These are phyloP conservation scores for Sitobion miscanthi DNA, from an alignment of 1,140 invertebrate genomes.

Conservation along the genomic window DNA sequence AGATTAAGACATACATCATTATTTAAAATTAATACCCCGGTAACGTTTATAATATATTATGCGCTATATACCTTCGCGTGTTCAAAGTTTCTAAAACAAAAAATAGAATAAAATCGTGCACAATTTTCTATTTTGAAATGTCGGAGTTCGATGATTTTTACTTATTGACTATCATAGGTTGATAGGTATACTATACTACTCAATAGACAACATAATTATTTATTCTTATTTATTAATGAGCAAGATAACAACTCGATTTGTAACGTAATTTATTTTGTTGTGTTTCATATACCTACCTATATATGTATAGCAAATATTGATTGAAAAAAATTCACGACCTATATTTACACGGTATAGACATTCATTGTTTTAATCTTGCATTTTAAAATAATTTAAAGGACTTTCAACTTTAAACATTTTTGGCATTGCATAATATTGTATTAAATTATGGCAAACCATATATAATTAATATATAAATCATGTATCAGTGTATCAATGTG, in stretches of 20 bases:
- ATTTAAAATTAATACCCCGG: background rate
- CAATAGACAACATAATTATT: conserved; percentile 19
- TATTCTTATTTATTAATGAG: background rate
- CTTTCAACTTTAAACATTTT: background rate
- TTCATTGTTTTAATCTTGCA: too few species aligned
- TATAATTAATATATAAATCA: too few species aligned
- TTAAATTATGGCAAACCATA: background rate
- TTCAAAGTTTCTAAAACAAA: conserved; percentile 19
- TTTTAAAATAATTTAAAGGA: too few species aligned
- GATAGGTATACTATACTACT: background rate
- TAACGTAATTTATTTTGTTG: background rate
- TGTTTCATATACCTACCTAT: background rate
- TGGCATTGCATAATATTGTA: background rate
- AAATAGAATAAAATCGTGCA: background rate
- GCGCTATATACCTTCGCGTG: background rate
- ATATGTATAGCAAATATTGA: background rate
- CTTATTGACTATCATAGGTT: background rate
- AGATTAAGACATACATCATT: background rate
- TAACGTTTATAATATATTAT: background rate
- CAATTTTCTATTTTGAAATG: background rate
- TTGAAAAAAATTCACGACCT: background rate
- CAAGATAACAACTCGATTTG: background rate
- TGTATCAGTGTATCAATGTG: too few species aligned
- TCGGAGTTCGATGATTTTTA: background rate
- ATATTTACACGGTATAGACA: background rate